A percentile compares a stretch with the other conserved stretches of the same genome.
phyloP scores from a whole-genome alignment of 1,140 invertebrate genomes.

The Bemisia tabaci region DNA sequence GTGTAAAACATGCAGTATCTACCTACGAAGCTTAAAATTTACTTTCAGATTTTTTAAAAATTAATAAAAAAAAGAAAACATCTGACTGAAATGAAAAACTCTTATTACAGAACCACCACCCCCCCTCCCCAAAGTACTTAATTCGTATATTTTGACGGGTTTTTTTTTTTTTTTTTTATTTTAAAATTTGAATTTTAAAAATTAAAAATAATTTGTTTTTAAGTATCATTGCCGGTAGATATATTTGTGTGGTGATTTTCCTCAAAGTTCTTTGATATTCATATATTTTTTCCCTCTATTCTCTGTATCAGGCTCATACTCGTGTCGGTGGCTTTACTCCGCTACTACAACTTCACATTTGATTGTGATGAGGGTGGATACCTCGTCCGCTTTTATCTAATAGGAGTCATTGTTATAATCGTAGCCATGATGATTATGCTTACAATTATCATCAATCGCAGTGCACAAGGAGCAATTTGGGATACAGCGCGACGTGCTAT shows the following conservation, averaged over 20 bases:
- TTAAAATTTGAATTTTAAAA: too few relatives aligned
- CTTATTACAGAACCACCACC: too few relatives aligned
- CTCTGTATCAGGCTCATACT: slow-evolving; percentile 56
- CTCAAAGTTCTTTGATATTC: not conserved
- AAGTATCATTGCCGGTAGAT: not conserved
- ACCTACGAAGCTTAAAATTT: too few relatives aligned
- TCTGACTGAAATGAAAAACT: too few relatives aligned
- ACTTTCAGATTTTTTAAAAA: too few relatives aligned
- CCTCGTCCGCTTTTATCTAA: slow-evolving; percentile 49
- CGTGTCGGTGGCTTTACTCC: slow-evolving; percentile 43
- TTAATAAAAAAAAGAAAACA: too few relatives aligned
- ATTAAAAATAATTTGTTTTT: too few relatives aligned
- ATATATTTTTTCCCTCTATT: too few relatives aligned
- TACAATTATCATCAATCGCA: slow-evolving; percentile 49
- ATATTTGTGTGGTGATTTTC: not conserved
- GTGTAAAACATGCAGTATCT: too few relatives aligned
- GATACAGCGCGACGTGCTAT: slow-evolving; percentile 48
- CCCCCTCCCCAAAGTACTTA: too few relatives aligned
- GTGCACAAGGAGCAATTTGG: slow-evolving; percentile 52
- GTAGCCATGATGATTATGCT: slow-evolving; percentile 42
- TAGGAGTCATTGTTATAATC: slow-evolving; percentile 46
- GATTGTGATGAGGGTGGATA: slow-evolving; percentile 45
- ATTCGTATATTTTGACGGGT: too few relatives aligned
- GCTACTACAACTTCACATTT: slow-evolving; percentile 47
- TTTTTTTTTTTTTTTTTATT: too few relatives aligned